Evolutionary conservation across 2,797 vertebrate genomes (phyloP).

Genomic region (Sebastes itinus): DNA sequence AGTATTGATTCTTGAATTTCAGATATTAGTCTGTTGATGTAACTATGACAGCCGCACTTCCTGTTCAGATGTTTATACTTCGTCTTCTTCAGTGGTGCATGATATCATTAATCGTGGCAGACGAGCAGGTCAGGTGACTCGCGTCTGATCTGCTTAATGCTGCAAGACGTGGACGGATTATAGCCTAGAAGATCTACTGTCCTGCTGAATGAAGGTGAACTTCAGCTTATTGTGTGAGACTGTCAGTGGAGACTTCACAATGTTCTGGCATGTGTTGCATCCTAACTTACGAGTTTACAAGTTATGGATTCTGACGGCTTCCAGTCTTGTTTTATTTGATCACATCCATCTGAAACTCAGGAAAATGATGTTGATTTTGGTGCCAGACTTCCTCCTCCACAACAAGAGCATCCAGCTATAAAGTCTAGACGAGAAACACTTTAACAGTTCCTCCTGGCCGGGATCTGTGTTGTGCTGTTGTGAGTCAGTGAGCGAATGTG

Average conservation of each 20-base stretch:
- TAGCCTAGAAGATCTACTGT: neutral
- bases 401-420: neutral
- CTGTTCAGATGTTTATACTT: neutral
- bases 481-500: slow-evolving; percentile 5
- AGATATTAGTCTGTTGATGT: neutral
- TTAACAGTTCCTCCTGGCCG: neutral
- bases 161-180: slow-evolving; percentile 30
- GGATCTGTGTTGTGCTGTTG: neutral
- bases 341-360: neutral
- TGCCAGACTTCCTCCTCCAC: neutral
- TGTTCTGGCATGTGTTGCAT: too few species aligned
- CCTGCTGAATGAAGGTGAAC: slow-evolving; percentile 11
- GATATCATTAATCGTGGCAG: neutral
- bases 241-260: neutral
- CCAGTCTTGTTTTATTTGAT: neutral
- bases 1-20: neutral
- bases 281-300: neutral
- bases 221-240: neutral
- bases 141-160: slow-evolving; percentile 49
- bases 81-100: neutral
- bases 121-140: slow-evolving; percentile 36
- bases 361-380: neutral
- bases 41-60: neutral
- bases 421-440: neutral
- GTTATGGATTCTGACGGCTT: neutral